Conservation (phyloP, 2,888 invertebrate species). For the Trachelus iudaicus region DNA sequence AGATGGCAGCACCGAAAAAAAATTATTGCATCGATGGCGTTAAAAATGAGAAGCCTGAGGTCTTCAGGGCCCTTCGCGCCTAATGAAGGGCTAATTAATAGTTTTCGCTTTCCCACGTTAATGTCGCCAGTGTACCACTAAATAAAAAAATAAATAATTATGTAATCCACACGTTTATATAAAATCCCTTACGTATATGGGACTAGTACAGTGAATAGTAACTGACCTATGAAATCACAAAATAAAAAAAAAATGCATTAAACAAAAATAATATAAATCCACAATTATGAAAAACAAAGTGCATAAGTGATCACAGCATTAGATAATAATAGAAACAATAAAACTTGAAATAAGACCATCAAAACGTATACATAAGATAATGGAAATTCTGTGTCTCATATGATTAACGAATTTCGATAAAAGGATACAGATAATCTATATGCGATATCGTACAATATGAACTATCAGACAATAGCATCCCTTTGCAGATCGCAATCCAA, state of each 20-base stretch:
- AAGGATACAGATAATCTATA: neutral
- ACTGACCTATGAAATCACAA: neutral
- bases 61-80: too few relatives aligned
- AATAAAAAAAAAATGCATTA: neutral
- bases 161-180: neutral
- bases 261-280: neutral
- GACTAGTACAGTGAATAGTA: neutral
- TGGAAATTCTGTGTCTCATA: neutral
- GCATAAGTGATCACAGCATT: neutral
- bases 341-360: neutral
- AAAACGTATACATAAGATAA: neutral
- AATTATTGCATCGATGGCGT: too few relatives aligned
- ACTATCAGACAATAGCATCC: constrained; percentile 44
- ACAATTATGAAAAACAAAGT: neutral
- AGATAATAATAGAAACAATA: neutral
- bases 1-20: too few relatives aligned
- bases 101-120: neutral
- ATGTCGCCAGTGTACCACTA: too few relatives aligned
- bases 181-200: neutral
- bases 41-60: too few relatives aligned
- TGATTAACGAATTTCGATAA: neutral
- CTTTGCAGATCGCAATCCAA: constrained; percentile 1
- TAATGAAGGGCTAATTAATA: neutral
- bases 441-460: neutral
- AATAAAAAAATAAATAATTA: neutral